Evolutionary conservation across 37 sponge, comb jelly and placozoan species (phyloP), one percentile per base, ranked within the genome.

Genomic region (Theonella swinhoei): DNA sequence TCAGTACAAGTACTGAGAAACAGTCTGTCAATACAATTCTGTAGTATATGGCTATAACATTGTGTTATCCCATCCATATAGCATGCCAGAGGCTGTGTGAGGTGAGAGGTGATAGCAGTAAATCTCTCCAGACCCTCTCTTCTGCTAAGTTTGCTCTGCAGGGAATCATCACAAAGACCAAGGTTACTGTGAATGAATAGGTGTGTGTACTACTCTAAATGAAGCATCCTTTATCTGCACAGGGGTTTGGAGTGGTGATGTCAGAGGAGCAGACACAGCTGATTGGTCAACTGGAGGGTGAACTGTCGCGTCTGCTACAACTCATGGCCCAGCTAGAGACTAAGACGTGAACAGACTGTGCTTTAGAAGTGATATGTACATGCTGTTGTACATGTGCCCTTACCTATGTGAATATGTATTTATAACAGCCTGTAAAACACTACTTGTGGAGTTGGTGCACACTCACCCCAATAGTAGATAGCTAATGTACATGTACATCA

Each of bases 101-200:
- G 2, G 59, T 25, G 3, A 54, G 30, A 28, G 58, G 42, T 11
- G 22, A 28, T 4, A 25, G 29, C 2, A 74, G 17, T 11, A 2
- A 43, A 43, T 74, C 67, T 11, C 25, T 26, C 7, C 32, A 41
- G 39, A 47, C 29, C 54, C 36, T 76, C 22, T 92, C 89, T 17
- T 88, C 92, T 65, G 92, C 92, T 23, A 88, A 70, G 30, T 72
- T 92, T 17, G 80, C 85, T 5, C 72, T 85, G 32, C 79, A 84
- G 29, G 54, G 76, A 24, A 43, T 92, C 9, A 23, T 92, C 30
- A 65, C 32, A 39, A 84, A 39, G 42, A 60, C 91, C 14, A 92
- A 87, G 80, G 92, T 87, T 61, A 7, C 54, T n/a, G n/a, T n/a
- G n/a, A n/a, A n/a, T n/a, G n/a, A n/a, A n/a, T n/a, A n/a, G n/a